A percentile compares a stretch with the other conserved stretches of the same genome.
phyloP scores from a whole-genome alignment of 2,113 vertebrate genomes.

The Oenanthe melanoleuca region DNA sequence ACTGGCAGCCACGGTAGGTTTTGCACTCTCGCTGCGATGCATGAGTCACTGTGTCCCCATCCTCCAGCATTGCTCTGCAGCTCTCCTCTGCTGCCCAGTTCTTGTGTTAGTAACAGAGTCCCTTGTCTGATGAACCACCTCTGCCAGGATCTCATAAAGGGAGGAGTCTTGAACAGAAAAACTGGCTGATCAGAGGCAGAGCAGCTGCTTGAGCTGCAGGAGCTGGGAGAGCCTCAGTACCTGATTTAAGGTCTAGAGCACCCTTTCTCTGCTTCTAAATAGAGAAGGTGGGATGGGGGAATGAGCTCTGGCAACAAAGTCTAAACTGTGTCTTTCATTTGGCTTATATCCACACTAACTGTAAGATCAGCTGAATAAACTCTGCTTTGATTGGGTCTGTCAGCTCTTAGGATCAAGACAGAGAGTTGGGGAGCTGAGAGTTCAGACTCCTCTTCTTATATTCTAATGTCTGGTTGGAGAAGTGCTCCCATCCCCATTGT shows the following conservation, averaged over 20 bases:
- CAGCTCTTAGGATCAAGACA: not conserved
- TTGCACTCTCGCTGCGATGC: conserved; percentile 73
- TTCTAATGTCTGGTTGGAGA: not conserved
- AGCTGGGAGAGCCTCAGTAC: conserved; percentile 4
- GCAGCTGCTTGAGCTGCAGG: conserved; percentile 47
- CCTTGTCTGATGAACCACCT: conserved; percentile 50
- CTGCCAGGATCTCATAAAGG: conserved; percentile 68
- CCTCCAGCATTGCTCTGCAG: conserved; percentile 51
- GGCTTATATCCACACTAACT: not conserved
- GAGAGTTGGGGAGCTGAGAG: conserved; percentile 15
- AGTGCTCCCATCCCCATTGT: not conserved
- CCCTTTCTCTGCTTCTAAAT: not conserved
- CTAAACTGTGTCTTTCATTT: not conserved
- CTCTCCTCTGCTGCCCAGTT: conserved; percentile 43
- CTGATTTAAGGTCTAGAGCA: not conserved
- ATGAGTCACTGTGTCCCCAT: conserved; percentile 70
- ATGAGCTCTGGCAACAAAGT: not conserved
- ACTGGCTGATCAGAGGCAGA: not conserved
- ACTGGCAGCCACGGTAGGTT: conserved; percentile 91
- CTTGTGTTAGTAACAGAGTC: conserved; percentile 38
- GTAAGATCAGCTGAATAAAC: not conserved
- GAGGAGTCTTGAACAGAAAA: conserved; percentile 67
- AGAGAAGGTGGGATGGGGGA: conserved; percentile 2
- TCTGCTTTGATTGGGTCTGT: conserved; percentile 1
- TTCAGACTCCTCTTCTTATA: conserved; percentile 61